Percentiles rank a stretch among this genome's conserved stretches.
phyloP scores from a whole-genome alignment of 2,888 invertebrate genomes.

The Ellobium chinense region DNA sequence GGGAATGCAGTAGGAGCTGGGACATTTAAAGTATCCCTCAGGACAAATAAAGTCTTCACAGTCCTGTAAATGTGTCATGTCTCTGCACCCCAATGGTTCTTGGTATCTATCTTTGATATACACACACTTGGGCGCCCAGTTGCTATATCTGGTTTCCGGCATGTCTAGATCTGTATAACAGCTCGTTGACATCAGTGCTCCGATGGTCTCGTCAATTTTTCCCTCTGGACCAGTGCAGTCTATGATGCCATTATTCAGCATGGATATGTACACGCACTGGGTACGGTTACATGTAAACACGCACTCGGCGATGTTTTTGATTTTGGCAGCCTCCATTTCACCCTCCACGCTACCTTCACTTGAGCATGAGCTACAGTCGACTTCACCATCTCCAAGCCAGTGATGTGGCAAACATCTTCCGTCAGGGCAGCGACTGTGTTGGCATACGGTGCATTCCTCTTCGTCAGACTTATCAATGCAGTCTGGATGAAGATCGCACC shows the following conservation, averaged over 20 bases:
- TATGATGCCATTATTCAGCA: conserved; percentile 10
- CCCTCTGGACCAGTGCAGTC: conserved; percentile 34
- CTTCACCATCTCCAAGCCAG: conserved; percentile 23
- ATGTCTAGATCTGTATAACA: not conserved
- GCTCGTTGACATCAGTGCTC: not conserved
- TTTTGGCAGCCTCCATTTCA: not conserved
- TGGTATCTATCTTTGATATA: conserved; percentile 28
- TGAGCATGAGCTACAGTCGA: conserved; percentile 17
- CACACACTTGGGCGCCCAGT: conserved; percentile 31
- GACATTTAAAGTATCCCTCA: conserved; percentile 26
- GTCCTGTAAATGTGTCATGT: conserved; percentile 11
- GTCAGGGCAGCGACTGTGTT: conserved; percentile 17
- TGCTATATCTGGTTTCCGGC: not conserved
- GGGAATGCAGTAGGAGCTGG: conserved; percentile 32
- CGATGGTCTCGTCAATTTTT: conserved; percentile 24
- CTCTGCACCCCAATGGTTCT: not conserved
- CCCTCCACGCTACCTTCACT: not conserved
- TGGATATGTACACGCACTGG: not conserved
- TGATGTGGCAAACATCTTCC: conserved; percentile 24
- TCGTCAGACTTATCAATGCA: conserved; percentile 25
- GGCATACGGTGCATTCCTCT: conserved; percentile 5
- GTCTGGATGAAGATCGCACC: conserved; percentile 24
- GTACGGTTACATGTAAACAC: conserved; percentile 27
- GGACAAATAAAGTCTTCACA: conserved; percentile 6
- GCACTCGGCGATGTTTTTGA: conserved; percentile 4